Base-by-base conservation (phyloP, 2,113 vertebrate genomes). In the Vicugna pacos region DNA sequence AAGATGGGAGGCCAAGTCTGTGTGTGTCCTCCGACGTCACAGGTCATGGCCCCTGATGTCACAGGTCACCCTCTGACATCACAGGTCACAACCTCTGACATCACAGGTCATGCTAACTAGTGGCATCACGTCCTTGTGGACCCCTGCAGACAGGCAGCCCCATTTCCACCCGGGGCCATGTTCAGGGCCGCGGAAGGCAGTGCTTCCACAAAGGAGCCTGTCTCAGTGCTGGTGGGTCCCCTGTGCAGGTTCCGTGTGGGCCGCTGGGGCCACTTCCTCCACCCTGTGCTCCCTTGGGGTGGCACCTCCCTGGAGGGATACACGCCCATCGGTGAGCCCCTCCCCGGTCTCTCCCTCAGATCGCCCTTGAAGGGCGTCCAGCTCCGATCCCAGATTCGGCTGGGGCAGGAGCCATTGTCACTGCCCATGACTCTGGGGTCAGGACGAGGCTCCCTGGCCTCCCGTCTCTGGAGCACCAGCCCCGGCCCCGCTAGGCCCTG, bases 291-390 rank as follows among this genome's bases (percentile, higher is more conserved):
- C 17, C 52, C 54, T 17, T 1, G 7, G 42, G 17, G 20, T 3
- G 56, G 32, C 3, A 0, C 46, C 69, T 60, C 11, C 32, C 5
- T 19, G 80, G n/a, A 26, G 56, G 46, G 19, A n/a, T 32, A 12
- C 14, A 8, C 6, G 0, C 42, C 54, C 26, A 15, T 9, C 1
- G 9, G n/a, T 2, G n/a, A 64, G 12, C 46, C 42, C 0, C 1
- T n/a, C 42, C 0, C 1, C 0, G 65, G 64, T 46, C 42, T 35
- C 90, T 46, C 64, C 8, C 19, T 0, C 11, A 12, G 26, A 8
- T 11, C 11, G 56, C 19, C 28, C 90, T 22, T 73, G 42, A 46
- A 56, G 32, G 70, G 42, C 54, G 50, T 54, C 60, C 30, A 19
- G 46, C 69, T 38, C 20, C 4, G 32, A 17, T 19, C 16, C 30